Conservation (phyloP, 2,113 vertebrate species). For the Sclerurus mexicanus region DNA sequence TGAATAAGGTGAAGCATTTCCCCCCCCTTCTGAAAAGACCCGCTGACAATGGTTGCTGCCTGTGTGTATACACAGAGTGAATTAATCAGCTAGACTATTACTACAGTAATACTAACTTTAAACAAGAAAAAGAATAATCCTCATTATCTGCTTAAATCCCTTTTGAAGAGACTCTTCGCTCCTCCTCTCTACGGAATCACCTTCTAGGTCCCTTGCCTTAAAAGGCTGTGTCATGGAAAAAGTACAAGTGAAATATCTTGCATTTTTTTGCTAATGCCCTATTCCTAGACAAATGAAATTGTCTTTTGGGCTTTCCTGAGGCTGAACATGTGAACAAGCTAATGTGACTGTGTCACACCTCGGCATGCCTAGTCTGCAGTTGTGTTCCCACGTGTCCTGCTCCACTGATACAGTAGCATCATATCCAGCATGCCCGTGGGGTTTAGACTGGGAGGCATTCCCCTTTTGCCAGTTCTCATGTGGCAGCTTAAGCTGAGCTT, state of each 20-base stretch:
- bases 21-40: background rate
- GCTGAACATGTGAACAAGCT: background rate
- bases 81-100: background rate
- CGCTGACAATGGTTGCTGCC: background rate
- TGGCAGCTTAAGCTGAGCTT: background rate
- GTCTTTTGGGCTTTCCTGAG: background rate
- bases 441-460: background rate
- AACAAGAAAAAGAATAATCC: background rate
- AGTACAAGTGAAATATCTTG: background rate
- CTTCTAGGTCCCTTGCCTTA: background rate
- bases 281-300: background rate
- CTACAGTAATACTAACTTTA: background rate
- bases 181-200: background rate
- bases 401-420: background rate
- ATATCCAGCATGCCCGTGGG: fast-evolving
- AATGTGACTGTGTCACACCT: background rate
- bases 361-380: background rate
- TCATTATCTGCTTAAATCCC: background rate
- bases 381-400: background rate
- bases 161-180: background rate
- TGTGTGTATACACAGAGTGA: background rate
- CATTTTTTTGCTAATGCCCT: background rate
- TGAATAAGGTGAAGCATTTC: slow-evolving; percentile 9
- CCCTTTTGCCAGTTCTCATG: background rate
- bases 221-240: background rate